Base-by-base conservation (phyloP, 2,888 invertebrate species). In the Eledone cirrhosa region DNA sequence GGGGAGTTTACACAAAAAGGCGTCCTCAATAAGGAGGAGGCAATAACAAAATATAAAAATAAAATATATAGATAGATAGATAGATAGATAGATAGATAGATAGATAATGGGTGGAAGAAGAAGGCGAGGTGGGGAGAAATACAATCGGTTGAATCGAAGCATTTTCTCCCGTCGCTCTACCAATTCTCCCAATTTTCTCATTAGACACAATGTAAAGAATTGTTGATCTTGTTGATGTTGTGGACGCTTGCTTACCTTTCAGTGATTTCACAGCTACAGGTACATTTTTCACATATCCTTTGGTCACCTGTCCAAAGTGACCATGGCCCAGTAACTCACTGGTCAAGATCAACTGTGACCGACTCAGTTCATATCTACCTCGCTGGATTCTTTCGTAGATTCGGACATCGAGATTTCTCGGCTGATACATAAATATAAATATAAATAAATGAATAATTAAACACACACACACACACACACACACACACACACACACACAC, bases 241-340 rank as follows among this genome's bases (percentile, higher is more conserved):
- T 33, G 3, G 33, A n/a, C n/a, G n/a, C n/a, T 33, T 3, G 33
- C 77, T 69, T 59, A 88, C 88, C 87, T 86, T 87, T 87, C 3
- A 88, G 77, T 0, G 87, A 87, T 79, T 88, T 88, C 13, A 88
- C 85, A 13, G 88, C 88, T 13, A 88, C 87, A 0, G 86, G 85
- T 5, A 86, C 82, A 78, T 86, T 86, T 79, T 86, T 87, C 14
- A 88, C 84, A 59, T 81, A 86, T 24, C 86, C 88, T 81, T 87
- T 87, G 78, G 86, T 84, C 41, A 88, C 88, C 80, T 87, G 85
- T 29, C 88, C 88, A 76, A 88, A 88, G 78, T 88, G 88, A 2
- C 88, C 88, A 77, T 86, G 85, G 31, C 88, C 88, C 11, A 88
- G 82, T 82, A 86, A 83, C 74, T 87, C 86, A 27, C 83, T 83